Base-by-base conservation (phyloP, 2,888 invertebrate genomes). In the Nemoura dubitans region DNA sequence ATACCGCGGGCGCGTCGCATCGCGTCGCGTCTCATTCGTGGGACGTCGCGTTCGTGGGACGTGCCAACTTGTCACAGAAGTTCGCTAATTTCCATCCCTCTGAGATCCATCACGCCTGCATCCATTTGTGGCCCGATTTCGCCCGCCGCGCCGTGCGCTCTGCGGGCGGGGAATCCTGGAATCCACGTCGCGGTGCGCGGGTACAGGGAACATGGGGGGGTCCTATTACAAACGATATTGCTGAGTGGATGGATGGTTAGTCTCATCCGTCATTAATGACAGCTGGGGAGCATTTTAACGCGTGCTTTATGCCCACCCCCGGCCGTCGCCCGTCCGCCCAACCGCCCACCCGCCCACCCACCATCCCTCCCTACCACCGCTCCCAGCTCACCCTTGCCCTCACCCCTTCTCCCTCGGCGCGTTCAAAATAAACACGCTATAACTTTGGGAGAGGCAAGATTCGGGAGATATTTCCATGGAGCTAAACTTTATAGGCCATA, bases 211-310 rank as follows among this genome's bases (percentile, higher is more conserved):
- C 29, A 81, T 14, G 86, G 30, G 80, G 80, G 36, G 36, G 80
- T 28, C 76, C 43, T 84, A 36, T n/a, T 86, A 81, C 81, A 42
- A 85, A 30, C 7, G n/a, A n/a, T 30, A 78, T 78, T 80, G 86
- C 81, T 30, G 78, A 86, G 77, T 86, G 42, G 43, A 80, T 86
- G 86, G 43, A 30, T 43, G 86, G 78, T 78, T 78, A 86, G 81
- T 81, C 83, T 43, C 83, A 83, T 83, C 83, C 42, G 43, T 83
- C 83, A 83, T 43, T 26, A 83, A 42, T 83, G 83, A 83, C 83
- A 83, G 81, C 36, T 29, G 10, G 59, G 81, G 30, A 78, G 78
- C 77, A 86, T 78, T 82, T 42, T 82, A 76, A 76, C 86, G 76
- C 86, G 43, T 30, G 36, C 81, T 83, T 84, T 76, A 76, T 29